Conservation (phyloP, 2,797 vertebrate genomes). For the Lepidocolaptes lacrymiger region DNA sequence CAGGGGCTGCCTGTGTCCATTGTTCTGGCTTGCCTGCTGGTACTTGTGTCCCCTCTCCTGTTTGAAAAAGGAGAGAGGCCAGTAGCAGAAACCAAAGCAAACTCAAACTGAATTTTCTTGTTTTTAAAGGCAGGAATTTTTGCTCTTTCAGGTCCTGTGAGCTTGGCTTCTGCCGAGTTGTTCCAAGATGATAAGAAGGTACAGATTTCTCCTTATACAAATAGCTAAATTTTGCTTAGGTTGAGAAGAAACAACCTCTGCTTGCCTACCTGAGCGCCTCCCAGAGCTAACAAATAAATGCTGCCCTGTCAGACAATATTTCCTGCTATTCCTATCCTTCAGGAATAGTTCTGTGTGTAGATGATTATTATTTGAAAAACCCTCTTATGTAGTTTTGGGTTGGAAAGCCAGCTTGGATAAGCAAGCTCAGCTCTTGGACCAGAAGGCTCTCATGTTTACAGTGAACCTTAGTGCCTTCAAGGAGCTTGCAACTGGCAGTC, state of each 20-base stretch:
- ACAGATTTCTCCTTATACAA: slow-evolving; percentile 26
- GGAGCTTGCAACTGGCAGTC: neutral
- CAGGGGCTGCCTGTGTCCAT: slow-evolving; percentile 1
- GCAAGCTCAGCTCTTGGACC: neutral
- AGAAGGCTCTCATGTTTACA: neutral
- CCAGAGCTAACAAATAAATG: neutral
- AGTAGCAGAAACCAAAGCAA: neutral
- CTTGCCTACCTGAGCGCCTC: neutral
- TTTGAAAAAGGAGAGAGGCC: neutral
- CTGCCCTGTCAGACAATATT: neutral
- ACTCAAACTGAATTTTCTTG: neutral
- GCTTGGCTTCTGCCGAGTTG: neutral
- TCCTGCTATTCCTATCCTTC: neutral
- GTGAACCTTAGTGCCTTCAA: neutral
- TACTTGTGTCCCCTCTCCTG: neutral
- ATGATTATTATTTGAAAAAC: neutral
- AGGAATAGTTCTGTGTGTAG: neutral
- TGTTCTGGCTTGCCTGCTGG: neutral
- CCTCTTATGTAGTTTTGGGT: neutral
- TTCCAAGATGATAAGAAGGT: slow-evolving; percentile 55
- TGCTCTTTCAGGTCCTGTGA: slow-evolving; percentile 49
- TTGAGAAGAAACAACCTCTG: neutral
- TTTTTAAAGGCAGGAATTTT: slow-evolving; percentile 4
- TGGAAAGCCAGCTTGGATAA: neutral
- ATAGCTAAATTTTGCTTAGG: neutral